A percentile compares a stretch with the other conserved stretches of the same genome.
These are phyloP conservation scores for Hormaphis cornu DNA, from an alignment of 1,140 invertebrate species.

Conservation along the genomic window DNA sequence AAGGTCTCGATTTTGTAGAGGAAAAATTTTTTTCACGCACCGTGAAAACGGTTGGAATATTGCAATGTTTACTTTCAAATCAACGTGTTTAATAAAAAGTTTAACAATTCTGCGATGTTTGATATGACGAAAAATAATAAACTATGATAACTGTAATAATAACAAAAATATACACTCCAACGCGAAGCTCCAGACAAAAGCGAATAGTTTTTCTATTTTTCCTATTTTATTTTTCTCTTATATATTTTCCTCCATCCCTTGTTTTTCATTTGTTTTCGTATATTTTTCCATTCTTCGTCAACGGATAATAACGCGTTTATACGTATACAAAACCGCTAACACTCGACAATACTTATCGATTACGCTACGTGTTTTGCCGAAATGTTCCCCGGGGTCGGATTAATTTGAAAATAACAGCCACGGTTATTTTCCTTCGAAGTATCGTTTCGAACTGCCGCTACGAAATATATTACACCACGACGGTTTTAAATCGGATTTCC, in stretches of 20 bases:
- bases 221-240: too few species aligned
- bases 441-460: not conserved
- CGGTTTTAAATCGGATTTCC: too few species aligned
- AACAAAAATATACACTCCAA: too few species aligned
- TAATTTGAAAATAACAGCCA: constrained; percentile 8
- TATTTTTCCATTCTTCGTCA: not conserved
- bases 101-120: not conserved
- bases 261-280: not conserved
- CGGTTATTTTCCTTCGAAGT: not conserved
- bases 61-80: too few species aligned
- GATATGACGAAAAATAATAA: not conserved
- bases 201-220: too few species aligned
- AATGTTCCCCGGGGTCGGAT: not conserved
- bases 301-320: too few species aligned
- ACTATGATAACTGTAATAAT: too few species aligned
- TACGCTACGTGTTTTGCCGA: not conserved
- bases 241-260: not conserved
- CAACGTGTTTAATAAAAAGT: not conserved
- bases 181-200: too few species aligned
- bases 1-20: too few species aligned
- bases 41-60: too few species aligned
- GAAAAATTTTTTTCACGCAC: too few species aligned
- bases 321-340: not conserved
- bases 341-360: not conserved
- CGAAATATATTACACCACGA: not conserved